A percentile compares a stretch with the other conserved stretches of the same genome.
Conservation (phyloP, 2,888 invertebrate species). For the Acanthoscelides obtectus region DNA sequence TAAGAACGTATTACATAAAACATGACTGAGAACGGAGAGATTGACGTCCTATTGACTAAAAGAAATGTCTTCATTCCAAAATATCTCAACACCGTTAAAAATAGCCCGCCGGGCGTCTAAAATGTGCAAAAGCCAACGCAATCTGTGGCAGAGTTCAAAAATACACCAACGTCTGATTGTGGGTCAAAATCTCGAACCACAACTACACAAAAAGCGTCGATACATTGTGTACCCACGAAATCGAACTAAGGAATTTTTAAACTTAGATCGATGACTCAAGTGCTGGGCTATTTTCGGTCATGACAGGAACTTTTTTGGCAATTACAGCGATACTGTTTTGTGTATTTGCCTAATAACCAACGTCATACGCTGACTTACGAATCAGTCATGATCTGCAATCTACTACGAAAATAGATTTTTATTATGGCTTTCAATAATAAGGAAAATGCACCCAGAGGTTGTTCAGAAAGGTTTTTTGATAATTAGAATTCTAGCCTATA, state of each 20-base stretch:
- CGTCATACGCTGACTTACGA: not conserved
- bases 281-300: not conserved
- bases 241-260: not conserved
- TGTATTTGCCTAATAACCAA: not conserved
- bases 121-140: not conserved
- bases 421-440: too few relatives aligned
- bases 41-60: too few relatives aligned
- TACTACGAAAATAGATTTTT: too few relatives aligned
- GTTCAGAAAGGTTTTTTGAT: too few relatives aligned
- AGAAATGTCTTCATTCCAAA: not conserved
- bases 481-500: too few relatives aligned
- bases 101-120: not conserved
- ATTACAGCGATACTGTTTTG: not conserved
- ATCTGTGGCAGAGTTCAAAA: not conserved
- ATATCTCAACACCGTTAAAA: not conserved
- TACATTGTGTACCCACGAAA: not conserved
- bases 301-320: not conserved
- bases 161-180: not conserved
- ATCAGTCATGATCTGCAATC: not conserved
- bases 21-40: too few relatives aligned
- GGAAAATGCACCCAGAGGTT: too few relatives aligned
- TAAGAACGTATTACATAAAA: too few relatives aligned
- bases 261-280: not conserved
- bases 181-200: not conserved
- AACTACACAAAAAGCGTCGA: not conserved